These are phyloP conservation scores for Acanthopagrus latus DNA, from an alignment of 2,797 vertebrate species.

Conservation along the genomic window DNA sequence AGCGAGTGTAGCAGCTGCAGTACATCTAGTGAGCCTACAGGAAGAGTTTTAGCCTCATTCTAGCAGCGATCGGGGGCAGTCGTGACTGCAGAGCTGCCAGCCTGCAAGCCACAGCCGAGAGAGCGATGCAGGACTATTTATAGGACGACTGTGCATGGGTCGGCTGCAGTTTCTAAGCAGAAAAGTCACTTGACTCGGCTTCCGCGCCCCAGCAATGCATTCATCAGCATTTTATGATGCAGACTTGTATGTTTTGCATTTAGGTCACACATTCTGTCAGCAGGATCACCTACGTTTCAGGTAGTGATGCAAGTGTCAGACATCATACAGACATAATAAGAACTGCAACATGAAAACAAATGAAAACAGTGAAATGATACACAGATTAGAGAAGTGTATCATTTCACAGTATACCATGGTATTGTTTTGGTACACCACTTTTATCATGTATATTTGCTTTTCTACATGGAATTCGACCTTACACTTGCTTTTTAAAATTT, in stretches of 20 bases:
- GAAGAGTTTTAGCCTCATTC: slow-evolving; percentile 50
- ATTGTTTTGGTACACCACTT: no score
- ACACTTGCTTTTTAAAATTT: no score
- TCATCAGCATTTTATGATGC: slow-evolving; percentile 1
- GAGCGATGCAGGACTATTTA: slow-evolving; percentile 71
- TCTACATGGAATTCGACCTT: no score
- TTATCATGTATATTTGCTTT: no score
- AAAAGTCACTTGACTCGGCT: slow-evolving; percentile 46
- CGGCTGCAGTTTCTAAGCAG: slow-evolving; percentile 66
- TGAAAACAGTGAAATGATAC: no score
- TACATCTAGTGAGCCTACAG: slow-evolving; percentile 50
- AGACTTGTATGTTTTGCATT: not conserved
- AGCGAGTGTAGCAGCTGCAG: slow-evolving; percentile 59
- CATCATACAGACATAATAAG: not conserved
- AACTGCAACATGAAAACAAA: not conserved
- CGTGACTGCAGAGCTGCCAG: slow-evolving; percentile 78
- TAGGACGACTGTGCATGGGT: slow-evolving; percentile 61
- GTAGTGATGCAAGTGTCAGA: not conserved
- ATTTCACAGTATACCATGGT: no score
- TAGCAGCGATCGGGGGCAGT: slow-evolving; percentile 56
- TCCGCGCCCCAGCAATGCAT: not conserved
- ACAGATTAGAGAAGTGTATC: no score
- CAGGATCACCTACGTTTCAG: not conserved
- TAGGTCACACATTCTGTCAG: not conserved
- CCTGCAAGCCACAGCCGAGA: slow-evolving; percentile 57